phyloP scores from a whole-genome alignment of 2,113 vertebrate species.

The Genyomyrus donnyi region DNA sequence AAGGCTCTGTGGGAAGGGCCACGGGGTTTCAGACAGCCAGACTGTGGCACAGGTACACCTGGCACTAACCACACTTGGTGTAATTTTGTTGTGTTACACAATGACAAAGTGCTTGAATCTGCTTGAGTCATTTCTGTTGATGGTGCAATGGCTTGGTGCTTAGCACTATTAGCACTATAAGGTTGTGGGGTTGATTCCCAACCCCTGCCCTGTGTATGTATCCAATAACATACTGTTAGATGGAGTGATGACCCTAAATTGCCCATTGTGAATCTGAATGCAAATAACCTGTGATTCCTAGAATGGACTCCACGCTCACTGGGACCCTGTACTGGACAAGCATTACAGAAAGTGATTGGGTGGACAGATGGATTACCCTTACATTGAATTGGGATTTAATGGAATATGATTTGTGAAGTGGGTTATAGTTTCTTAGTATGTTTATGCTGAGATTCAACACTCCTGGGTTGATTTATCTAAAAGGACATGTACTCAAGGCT shows the following conservation, averaged over 20 bases:
- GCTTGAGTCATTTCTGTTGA: neutral
- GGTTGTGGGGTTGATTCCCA: neutral
- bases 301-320: neutral
- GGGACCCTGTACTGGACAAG: neutral
- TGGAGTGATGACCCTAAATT: neutral
- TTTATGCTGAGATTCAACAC: neutral
- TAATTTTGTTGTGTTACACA: no score
- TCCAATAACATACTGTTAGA: neutral
- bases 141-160: neutral
- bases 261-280: neutral
- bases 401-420: neutral
- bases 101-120: no score
- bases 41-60: neutral
- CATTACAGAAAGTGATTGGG: neutral
- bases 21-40: neutral
- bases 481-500: neutral
- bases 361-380: neutral
- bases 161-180: neutral
- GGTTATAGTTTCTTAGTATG: neutral
- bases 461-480: neutral
- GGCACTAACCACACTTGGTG: neutral
- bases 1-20: constrained; percentile 51
- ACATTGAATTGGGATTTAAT: neutral
- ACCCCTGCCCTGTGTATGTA: neutral
- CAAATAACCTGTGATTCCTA: neutral